A percentile compares a stretch with the other conserved stretches of the same genome.
phyloP scores from a whole-genome alignment of 2,113 vertebrate genomes.

The Amphilophus citrinellus region DNA sequence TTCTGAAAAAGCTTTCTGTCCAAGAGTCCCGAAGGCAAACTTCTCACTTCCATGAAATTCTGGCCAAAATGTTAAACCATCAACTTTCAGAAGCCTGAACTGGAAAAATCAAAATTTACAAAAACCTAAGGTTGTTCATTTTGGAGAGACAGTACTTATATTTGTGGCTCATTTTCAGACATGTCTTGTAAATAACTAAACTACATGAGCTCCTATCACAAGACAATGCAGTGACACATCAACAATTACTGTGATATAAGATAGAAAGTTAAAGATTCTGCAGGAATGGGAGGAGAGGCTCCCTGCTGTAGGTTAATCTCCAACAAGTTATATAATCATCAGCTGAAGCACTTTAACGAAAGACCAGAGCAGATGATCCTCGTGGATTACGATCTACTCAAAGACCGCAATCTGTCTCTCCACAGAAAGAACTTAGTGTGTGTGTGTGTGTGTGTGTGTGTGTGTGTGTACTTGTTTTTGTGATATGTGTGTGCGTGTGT shows the following conservation, averaged over 20 bases:
- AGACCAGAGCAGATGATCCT: constrained; percentile 29
- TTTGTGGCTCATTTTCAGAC: too few species aligned
- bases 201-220: background rate
- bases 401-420: constrained; percentile 10
- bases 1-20: background rate
- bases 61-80: rapidly evolving
- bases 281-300: background rate
- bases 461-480: background rate
- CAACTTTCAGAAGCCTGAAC: background rate
- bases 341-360: constrained; percentile 34
- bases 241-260: background rate
- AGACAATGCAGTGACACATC: background rate
- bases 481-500: background rate
- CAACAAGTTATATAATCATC: constrained; percentile 5
- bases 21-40: background rate
- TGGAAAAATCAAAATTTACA: background rate
- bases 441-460: background rate
- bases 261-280: background rate
- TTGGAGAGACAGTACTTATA: background rate
- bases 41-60: rapidly evolving
- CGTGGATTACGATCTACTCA: constrained; percentile 30
- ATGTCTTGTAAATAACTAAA: background rate
- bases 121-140: background rate
- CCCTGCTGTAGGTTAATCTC: constrained; percentile 27
- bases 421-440: background rate